These are phyloP conservation scores for Eremophila alpestris DNA, from an alignment of 2,797 vertebrate genomes.

Conservation along the genomic window DNA sequence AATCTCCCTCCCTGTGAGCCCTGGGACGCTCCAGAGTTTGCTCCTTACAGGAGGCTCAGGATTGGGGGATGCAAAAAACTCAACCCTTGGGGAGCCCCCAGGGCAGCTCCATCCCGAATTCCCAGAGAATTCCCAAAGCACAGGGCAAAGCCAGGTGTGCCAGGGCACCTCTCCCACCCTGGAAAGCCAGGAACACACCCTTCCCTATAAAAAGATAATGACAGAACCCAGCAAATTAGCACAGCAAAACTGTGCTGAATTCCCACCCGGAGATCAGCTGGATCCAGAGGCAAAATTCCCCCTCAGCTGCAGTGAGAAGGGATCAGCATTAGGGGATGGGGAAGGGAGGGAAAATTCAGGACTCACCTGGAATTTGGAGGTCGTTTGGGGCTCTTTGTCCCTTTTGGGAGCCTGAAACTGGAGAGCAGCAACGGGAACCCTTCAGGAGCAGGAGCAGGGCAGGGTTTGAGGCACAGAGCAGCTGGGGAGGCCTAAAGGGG, in stretches of 20 bases:
- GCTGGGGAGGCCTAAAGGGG: rapidly evolving
- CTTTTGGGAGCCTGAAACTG: neutral
- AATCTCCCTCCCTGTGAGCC: rapidly evolving
- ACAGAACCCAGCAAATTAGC: slow-evolving; percentile 54
- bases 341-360: neutral
- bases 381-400: neutral
- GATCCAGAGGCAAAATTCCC: slow-evolving; percentile 56
- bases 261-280: slow-evolving; percentile 17
- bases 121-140: neutral
- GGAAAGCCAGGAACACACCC: neutral
- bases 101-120: neutral
- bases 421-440: neutral
- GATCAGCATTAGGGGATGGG: slow-evolving; percentile 48
- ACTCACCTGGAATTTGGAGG: neutral
- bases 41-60: neutral
- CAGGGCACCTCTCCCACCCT: neutral
- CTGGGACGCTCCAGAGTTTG: rapidly evolving
- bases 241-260: slow-evolving; percentile 22
- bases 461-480: rapidly evolving
- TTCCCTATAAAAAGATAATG: slow-evolving; percentile 60
- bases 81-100: rapidly evolving
- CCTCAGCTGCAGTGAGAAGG: slow-evolving; percentile 26
- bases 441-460: neutral
- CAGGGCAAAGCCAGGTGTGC: neutral
- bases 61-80: rapidly evolving